Percentiles rank a stretch among this genome's conserved stretches.
phyloP scores from a whole-genome alignment of 2,113 vertebrate species.

The Indri indri region DNA sequence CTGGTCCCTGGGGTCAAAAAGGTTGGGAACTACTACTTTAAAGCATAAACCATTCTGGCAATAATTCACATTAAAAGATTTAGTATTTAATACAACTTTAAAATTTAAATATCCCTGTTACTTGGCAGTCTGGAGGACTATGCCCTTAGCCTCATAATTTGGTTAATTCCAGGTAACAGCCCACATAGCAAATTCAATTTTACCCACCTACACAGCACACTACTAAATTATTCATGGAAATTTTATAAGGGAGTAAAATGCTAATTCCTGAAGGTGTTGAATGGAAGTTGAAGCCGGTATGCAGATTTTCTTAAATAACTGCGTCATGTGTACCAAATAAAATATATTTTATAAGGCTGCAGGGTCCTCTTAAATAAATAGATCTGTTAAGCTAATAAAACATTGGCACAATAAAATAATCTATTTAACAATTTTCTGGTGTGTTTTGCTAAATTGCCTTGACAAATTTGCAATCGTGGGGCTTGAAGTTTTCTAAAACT shows the following conservation, averaged over 20 bases:
- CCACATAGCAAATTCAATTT: conserved; percentile 15
- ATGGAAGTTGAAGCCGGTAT: background rate
- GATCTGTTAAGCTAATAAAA: conserved; percentile 61
- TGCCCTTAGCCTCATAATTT: background rate
- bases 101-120: background rate
- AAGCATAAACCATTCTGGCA: background rate
- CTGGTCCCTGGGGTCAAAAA: too few relatives aligned
- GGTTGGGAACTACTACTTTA: background rate
- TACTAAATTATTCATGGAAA: conserved; percentile 26
- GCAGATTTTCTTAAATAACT: conserved; percentile 37
- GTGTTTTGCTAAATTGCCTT: conserved; percentile 45
- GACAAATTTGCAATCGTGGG: conserved; percentile 42
- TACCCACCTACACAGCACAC: background rate
- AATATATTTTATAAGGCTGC: conserved; percentile 47
- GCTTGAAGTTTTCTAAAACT: conserved; percentile 61
- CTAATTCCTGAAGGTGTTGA: background rate
- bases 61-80: background rate
- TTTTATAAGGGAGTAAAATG: background rate
- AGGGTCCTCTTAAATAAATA: conserved; percentile 57
- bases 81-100: background rate
- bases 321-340: conserved; percentile 34
- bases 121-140: background rate
- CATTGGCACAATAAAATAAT: conserved; percentile 52
- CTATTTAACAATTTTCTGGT: conserved; percentile 54
- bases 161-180: background rate